Conservation (phyloP, 2,113 vertebrate genomes). For the Barbus barbus region DNA sequence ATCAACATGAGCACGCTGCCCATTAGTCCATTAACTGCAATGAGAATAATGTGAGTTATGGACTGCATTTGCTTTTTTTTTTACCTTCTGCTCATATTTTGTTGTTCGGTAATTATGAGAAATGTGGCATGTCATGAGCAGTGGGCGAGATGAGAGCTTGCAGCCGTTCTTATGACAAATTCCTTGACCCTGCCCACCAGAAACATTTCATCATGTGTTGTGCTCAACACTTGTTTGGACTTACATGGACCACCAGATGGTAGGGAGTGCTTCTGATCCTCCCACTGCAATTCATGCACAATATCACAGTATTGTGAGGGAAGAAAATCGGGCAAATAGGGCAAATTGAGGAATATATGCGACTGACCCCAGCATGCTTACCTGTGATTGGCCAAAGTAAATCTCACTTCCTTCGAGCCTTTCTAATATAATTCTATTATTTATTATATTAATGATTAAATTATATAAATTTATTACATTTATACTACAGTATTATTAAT, state of each 20-base stretch:
- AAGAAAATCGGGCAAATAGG: background rate
- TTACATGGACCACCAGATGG: conserved; percentile 26
- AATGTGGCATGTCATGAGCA: conserved; percentile 24
- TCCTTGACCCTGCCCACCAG: conserved; percentile 35
- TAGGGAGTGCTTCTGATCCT: conserved; percentile 24
- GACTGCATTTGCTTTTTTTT: conserved; percentile 51
- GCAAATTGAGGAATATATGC: background rate
- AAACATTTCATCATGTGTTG: conserved; percentile 39
- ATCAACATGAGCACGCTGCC: background rate
- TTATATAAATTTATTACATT: background rate
- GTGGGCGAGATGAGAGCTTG: conserved; percentile 40
- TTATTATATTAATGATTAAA: too few relatives aligned
- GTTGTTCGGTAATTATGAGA: conserved; percentile 29
- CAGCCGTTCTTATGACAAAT: conserved; percentile 35
- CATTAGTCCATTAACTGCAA: conserved; percentile 11
- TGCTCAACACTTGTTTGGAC: conserved; percentile 35
- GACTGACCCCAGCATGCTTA: background rate
- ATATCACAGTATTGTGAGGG: background rate
- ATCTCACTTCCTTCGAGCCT: background rate
- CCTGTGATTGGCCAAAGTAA: background rate
- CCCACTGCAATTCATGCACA: background rate
- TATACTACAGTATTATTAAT: background rate
- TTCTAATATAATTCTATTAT: background rate
- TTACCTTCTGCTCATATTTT: background rate
- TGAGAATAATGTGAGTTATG: conserved; percentile 10